Conservation (phyloP, 2,888 invertebrate species). For the Acholoe squamosa region DNA sequence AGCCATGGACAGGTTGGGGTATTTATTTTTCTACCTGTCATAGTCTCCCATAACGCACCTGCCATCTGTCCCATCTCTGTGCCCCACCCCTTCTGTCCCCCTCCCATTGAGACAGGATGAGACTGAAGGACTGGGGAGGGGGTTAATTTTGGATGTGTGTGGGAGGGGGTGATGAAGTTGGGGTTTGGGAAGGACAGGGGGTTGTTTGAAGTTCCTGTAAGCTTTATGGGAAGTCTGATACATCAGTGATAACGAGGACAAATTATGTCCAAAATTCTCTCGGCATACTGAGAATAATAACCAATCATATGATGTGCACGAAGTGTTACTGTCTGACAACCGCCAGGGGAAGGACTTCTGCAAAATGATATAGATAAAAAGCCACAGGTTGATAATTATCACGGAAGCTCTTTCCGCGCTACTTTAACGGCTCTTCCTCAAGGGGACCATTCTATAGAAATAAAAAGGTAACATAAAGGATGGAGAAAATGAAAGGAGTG, state of each 20-base stretch:
- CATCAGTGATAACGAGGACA: slow-evolving; percentile 16
- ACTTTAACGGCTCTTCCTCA: not conserved
- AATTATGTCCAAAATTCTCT: not conserved
- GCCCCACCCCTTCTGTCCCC: not conserved
- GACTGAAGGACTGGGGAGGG: not conserved
- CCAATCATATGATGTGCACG: not conserved
- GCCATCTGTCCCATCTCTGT: not conserved
- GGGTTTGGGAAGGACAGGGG: not conserved
- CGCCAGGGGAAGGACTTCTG: not conserved
- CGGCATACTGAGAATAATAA: not conserved
- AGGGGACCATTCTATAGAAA: no score
- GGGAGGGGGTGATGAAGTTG: not conserved
- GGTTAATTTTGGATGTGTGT: no score
- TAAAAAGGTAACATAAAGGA: no score
- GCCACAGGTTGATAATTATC: not conserved
- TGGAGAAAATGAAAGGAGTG: no score
- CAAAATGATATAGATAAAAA: not conserved
- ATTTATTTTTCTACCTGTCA: not conserved
- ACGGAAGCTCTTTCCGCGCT: not conserved
- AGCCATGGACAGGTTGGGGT: not conserved
- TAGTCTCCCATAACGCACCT: not conserved
- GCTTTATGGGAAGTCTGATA: not conserved
- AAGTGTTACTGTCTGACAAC: not conserved
- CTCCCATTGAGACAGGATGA: not conserved
- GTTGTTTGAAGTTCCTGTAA: not conserved